Conservation (phyloP, 2,113 vertebrate genomes). For the Mus musculus region GRCm39 chr2:52441501-52442000, state of each 20-base stretch:
- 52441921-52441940: background rate
- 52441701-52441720: background rate
- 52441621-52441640: background rate
- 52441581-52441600: background rate
- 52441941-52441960: background rate
- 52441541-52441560: background rate
- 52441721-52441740: background rate
- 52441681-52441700: background rate
- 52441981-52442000: background rate
- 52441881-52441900: background rate
- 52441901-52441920: background rate
- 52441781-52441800: background rate
- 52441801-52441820: background rate
- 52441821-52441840: background rate
- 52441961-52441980: background rate
- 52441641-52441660: background rate
- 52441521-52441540: background rate
- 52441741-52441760: background rate
- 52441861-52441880: background rate
- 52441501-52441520: rapidly evolving
- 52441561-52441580: rapidly evolving
- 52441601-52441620: background rate
- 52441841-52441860: background rate
- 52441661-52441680: background rate
- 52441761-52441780: background rate